Conservation (phyloP, 2,113 vertebrate species). For the Heterochromis multidens region DNA sequence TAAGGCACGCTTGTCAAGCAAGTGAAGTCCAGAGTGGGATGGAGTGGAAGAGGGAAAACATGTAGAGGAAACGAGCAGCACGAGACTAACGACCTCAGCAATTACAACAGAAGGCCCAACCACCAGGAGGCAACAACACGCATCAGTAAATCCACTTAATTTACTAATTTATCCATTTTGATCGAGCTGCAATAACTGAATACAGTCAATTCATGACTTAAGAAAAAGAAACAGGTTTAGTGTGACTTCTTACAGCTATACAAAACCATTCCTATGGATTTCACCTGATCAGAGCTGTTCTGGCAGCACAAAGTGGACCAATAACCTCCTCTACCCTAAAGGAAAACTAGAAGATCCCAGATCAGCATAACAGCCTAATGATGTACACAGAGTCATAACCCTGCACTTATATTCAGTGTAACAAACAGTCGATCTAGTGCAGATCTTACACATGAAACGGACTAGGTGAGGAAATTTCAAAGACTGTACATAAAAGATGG, state of each 20-base stretch:
- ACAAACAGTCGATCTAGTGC: no score
- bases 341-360: rapidly evolving
- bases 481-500: neutral
- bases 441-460: no score
- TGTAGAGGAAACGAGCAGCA: neutral
- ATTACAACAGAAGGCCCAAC: neutral
- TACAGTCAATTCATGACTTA: neutral
- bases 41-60: neutral
- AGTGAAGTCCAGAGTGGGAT: neutral
- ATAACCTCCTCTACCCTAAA: neutral
- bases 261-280: rapidly evolving
- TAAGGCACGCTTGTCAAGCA: conserved; percentile 15
- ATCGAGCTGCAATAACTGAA: rapidly evolving
- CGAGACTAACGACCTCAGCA: neutral
- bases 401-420: no score
- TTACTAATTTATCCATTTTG: neutral
- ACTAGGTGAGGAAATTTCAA: neutral
- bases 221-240: neutral
- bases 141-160: neutral
- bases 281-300: neutral
- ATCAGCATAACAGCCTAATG: no score
- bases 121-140: neutral
- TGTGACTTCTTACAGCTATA: rapidly evolving
- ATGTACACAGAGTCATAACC: no score
- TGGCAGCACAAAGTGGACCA: neutral